A percentile compares a stretch with the other conserved stretches of the same genome.
These are phyloP conservation scores for Toxotes jaculatrix DNA, from an alignment of 2,113 vertebrate species.

Conservation along the genomic window DNA sequence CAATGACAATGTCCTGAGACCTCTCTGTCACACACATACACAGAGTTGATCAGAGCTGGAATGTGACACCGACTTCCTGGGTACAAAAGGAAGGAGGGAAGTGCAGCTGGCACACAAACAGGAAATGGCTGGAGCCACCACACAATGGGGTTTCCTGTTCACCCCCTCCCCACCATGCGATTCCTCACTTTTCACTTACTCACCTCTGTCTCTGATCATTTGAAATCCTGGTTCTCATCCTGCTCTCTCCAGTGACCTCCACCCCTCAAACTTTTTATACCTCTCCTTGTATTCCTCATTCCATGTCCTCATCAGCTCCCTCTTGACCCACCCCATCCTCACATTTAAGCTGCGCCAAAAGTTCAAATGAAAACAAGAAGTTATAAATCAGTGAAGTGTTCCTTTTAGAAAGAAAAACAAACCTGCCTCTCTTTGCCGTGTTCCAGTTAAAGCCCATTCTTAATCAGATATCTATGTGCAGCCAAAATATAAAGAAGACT, in stretches of 20 bases:
- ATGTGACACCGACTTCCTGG: constrained; percentile 82
- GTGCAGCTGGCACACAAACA: constrained; percentile 86
- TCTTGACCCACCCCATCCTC: constrained; percentile 24
- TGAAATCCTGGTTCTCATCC: constrained; percentile 38
- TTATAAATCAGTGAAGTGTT: constrained; percentile 62
- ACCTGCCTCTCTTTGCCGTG: not conserved
- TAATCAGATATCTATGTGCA: not conserved
- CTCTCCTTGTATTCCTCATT: constrained; percentile 33
- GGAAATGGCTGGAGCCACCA: constrained; percentile 82
- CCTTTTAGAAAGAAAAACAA: constrained; percentile 45
- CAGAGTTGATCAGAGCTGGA: constrained; percentile 74
- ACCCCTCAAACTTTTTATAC: not conserved
- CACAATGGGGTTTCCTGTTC: constrained; percentile 84
- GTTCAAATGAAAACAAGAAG: constrained; percentile 68
- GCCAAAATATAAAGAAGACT: not conserved
- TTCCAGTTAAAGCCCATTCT: not conserved
- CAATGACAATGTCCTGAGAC: constrained; percentile 34
- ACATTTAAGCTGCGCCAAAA: constrained; percentile 14
- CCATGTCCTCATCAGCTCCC: constrained; percentile 29
- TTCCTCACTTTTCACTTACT: constrained; percentile 59
- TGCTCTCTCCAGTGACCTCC: constrained; percentile 25
- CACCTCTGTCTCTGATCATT: constrained; percentile 59
- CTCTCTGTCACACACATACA: not conserved
- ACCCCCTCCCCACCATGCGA: constrained; percentile 27
- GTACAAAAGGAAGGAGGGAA: constrained; percentile 84